Evolutionary conservation across 2,113 vertebrate species (phyloP), one percentile per base, ranked within the genome.

Genomic region (Oreochromis tanganicae): DNA sequence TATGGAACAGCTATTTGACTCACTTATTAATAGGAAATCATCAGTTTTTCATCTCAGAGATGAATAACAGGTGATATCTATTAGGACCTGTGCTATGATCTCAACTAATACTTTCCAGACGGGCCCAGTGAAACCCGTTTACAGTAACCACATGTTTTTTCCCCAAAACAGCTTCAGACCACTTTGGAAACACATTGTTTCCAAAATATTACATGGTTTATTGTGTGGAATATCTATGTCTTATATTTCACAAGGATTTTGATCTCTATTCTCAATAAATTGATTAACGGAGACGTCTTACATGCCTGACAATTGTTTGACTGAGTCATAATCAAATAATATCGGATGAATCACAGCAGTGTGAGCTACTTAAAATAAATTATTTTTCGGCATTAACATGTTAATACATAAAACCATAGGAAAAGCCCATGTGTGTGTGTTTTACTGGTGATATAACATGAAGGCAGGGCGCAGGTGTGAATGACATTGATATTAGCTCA

Each of bases 1-100:
- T 88, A 38, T 84, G 54, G 38, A 92, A 73, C 46, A 84, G 86
- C 5, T 17, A 5, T 38, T 16, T 92, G 89, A 92, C 21, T 92
- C 78, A 91, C n/a, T 88, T 86, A 71, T 91, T 91, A 91, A 89
- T 92, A 27, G 81, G 90, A 94, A 93, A 71, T 80, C 36, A 87
- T 87, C 59, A 73, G 81, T 24, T 87, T 85, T 91, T 90, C 29
- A 81, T 90, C n/a, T 83, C 24, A 80, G 11, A 82, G 27, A 81
- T 88, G 5, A 85, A 82, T 83, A 87, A 80, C n/a, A 16, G 24
- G 56, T 63, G 3, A 43, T 46, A 55, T 84, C 24, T 87, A 56
- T 3, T 4, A 34, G 27, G 52, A 27, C 5, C 5, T 87, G 34
- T 84, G 83, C 55, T 54, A 13, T 75, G 43, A 90, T 36, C 81